Evolutionary conservation across 2,113 vertebrate species (phyloP), one percentile per base, ranked within the genome.

Genomic region (Notothenia coriiceps): DNA sequence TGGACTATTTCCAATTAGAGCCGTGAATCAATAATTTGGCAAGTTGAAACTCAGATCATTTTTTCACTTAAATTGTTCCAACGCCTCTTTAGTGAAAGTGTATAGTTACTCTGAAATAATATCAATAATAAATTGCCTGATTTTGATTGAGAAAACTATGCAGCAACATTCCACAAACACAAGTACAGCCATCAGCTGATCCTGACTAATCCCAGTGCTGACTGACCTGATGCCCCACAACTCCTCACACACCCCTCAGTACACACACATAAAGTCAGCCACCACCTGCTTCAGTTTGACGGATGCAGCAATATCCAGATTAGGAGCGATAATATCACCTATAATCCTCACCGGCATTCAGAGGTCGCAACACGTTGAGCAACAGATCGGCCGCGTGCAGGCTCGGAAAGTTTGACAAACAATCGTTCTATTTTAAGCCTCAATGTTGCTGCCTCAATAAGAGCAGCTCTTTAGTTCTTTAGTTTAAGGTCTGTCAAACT

Each of bases 341-440:
- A 14, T 74, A 89, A 89, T 84, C 90, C 77, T 43, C 4, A 3
- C 29, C 47, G 83, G 77, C 60, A 82, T 90, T 52, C 70, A 43
- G 61, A 20, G 69, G 74, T 80, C 67, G n/a, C n/a, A 52, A 74
- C 52, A 60, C 0, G 9, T 61, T 68, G 61, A 76, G 69, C 56
- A 61, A 60, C 74, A 67, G 75, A 60, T 80, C 43, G 62, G 55
- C 29, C 55, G 55, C 46, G 17, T 51, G 64, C n/a, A 10, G 12
- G 6, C 51, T 66, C 10, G 4, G 2, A 49, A 25, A 40, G 44
- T 64, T 80, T 5, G 6, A 15, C 50, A 25, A 51, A 25, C 10
- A 29, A 9, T 46, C 0, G 3, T 14, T 13, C 3, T 63, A 43
- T 52, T 77, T 85, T 60, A 56, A 76, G 72, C 29, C 55, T 62